Evolutionary conservation across 1,140 invertebrate genomes (phyloP).

Genomic region (Heliconius hewitsoni): DNA sequence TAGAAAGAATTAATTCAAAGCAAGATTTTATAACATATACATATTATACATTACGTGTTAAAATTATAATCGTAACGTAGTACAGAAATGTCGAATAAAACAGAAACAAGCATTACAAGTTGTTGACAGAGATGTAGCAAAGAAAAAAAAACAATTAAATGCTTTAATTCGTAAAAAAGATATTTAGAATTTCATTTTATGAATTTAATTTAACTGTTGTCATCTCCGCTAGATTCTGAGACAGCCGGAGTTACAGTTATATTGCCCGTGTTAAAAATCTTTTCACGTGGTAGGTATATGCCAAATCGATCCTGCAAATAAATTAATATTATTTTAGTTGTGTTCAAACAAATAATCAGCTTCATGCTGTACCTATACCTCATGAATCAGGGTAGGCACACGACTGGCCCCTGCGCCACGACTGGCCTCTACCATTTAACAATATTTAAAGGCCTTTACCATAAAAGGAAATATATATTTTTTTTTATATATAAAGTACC

Average conservation of each 20-base stretch:
- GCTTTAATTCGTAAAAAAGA: neutral
- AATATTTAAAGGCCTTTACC: no score
- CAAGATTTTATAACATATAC: no score
- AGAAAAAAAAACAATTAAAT: neutral
- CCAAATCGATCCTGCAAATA: slow-evolving; percentile 64
- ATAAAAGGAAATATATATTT: no score
- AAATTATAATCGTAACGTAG: no score
- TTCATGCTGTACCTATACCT: no score
- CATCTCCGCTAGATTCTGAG: slow-evolving; percentile 41
- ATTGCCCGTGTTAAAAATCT: slow-evolving; percentile 40
- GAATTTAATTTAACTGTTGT: neutral
- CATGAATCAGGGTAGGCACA: neutral
- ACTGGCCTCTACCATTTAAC: no score
- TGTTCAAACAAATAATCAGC: no score
- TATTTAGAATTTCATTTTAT: neutral
- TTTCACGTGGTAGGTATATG: slow-evolving; percentile 58
- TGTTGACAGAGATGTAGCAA: neutral
- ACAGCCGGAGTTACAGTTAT: slow-evolving; percentile 58
- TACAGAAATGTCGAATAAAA: neutral
- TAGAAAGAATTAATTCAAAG: no score
- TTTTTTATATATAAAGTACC: no score
- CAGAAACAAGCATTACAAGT: neutral
- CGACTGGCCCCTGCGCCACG: no score
- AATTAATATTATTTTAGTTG: neutral
- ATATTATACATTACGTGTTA: no score